A percentile compares a stretch with the other conserved stretches of the same genome.
Evolutionary conservation across 2,888 invertebrate species (phyloP).

Genomic region (Drosophila paramelanica): DNA sequence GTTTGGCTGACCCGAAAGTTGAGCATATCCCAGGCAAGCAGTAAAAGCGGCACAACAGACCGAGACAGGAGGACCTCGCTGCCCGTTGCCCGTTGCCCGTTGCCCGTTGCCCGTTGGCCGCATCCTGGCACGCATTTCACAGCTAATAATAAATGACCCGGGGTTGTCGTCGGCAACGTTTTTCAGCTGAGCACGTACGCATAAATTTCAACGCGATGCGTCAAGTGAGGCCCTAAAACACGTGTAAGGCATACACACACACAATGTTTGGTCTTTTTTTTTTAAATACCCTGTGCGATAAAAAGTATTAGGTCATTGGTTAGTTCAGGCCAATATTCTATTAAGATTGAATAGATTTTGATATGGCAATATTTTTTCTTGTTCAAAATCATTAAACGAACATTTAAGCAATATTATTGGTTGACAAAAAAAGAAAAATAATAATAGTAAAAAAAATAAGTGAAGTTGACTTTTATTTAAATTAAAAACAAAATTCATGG

Average conservation of each 20-base stretch:
- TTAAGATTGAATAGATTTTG: too few relatives aligned
- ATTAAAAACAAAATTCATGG: too few relatives aligned
- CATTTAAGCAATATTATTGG: too few relatives aligned
- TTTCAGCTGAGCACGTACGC: conserved; percentile 69
- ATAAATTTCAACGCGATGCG: conserved; percentile 65
- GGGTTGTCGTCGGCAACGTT: conserved; percentile 64
- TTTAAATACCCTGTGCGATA: conserved; percentile 3
- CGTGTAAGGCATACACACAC: conserved; percentile 34
- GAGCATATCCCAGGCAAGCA: conserved; percentile 18
- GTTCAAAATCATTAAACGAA: too few relatives aligned
- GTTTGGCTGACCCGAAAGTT: conserved; percentile 24
- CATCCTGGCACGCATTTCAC: conserved; percentile 60
- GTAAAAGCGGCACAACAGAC: conserved; percentile 12
- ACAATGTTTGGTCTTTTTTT: conserved; percentile 16
- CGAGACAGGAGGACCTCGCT: neutral
- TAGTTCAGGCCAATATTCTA: too few relatives aligned
- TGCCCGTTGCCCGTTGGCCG: conserved; percentile 11
- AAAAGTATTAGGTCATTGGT: too few relatives aligned
- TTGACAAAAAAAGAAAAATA: too few relatives aligned
- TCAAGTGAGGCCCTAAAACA: conserved; percentile 39
- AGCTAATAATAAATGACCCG: conserved; percentile 78
- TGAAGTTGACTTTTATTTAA: too few relatives aligned
- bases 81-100: neutral
- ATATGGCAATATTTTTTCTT: too few relatives aligned
- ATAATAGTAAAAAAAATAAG: too few relatives aligned